Conservation (phyloP, 1,140 invertebrate species). For the Artemia franciscana region DNA sequence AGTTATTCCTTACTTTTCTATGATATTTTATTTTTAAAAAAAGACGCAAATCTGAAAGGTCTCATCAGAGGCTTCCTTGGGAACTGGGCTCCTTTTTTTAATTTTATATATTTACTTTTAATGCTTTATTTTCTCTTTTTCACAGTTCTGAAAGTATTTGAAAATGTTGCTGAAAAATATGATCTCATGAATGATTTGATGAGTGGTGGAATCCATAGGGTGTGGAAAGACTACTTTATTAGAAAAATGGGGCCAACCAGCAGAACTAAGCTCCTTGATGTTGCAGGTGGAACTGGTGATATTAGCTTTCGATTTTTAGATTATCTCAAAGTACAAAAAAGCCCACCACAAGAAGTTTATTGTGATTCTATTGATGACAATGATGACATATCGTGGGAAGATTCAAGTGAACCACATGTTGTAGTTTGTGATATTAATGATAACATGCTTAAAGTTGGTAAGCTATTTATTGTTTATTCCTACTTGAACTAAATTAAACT, state of each 20-base stretch:
- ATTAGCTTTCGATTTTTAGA: background rate
- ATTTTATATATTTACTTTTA: too few relatives aligned
- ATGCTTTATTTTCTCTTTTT: conserved; percentile 18
- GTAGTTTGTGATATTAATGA: conserved; percentile 3
- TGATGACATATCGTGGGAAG: background rate
- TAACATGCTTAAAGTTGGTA: background rate
- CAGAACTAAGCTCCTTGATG: conserved; percentile 64
- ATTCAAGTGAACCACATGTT: background rate
- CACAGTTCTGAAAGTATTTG: conserved; percentile 76
- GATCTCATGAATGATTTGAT: conserved; percentile 97
- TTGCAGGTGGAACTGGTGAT: conserved; percentile 69
- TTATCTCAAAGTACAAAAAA: background rate
- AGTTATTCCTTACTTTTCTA: too few relatives aligned
- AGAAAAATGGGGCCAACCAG: conserved; percentile 42
- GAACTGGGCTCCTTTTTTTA: too few relatives aligned
- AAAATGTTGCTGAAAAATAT: conserved; percentile 79
- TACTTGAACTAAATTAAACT: too few relatives aligned
- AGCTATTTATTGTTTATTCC: too few relatives aligned
- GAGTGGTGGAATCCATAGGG: conserved; percentile 76
- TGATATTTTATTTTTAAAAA: too few relatives aligned
- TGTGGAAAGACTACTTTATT: conserved; percentile 94
- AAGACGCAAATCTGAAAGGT: too few relatives aligned
- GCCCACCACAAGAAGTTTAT: background rate
- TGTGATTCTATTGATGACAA: background rate
- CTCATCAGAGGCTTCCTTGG: too few relatives aligned